phyloP scores from a whole-genome alignment of 2,888 invertebrate genomes.

The Odontothrips loti region DNA sequence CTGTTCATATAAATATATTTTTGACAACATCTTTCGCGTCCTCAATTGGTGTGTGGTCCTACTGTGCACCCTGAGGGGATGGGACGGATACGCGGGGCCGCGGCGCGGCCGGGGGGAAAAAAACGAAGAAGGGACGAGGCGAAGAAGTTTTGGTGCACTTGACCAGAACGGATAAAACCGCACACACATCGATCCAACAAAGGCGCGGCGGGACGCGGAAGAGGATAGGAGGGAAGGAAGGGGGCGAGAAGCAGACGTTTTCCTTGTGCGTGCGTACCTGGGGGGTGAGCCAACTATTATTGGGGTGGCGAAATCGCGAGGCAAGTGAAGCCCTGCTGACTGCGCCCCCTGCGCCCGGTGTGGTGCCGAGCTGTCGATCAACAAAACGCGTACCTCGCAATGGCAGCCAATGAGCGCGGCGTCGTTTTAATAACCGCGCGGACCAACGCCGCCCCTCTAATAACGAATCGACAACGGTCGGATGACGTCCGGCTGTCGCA shows the following conservation, averaged over 20 bases:
- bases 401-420: no score
- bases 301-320: no score
- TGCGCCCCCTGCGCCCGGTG: no score
- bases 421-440: no score
- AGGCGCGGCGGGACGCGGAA: conserved; percentile 43
- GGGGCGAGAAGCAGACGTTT: not conserved
- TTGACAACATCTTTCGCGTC: conserved; percentile 31
- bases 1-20: not conserved
- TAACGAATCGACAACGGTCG: no score
- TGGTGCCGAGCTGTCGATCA: no score
- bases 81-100: not conserved
- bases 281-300: not conserved
- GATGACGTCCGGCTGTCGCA: no score
- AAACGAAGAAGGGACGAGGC: conserved; percentile 44
- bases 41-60: conserved; percentile 3
- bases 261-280: not conserved
- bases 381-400: no score
- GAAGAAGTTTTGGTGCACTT: conserved; percentile 7
- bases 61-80: no score
- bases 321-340: no score
- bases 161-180: conserved; percentile 24
- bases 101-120: conserved; percentile 23
- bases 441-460: no score
- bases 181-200: not conserved
- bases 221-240: conserved; percentile 40